Evolutionary conservation across 1,140 invertebrate species (phyloP).

Genomic region (Eufriesea mexicana): DNA sequence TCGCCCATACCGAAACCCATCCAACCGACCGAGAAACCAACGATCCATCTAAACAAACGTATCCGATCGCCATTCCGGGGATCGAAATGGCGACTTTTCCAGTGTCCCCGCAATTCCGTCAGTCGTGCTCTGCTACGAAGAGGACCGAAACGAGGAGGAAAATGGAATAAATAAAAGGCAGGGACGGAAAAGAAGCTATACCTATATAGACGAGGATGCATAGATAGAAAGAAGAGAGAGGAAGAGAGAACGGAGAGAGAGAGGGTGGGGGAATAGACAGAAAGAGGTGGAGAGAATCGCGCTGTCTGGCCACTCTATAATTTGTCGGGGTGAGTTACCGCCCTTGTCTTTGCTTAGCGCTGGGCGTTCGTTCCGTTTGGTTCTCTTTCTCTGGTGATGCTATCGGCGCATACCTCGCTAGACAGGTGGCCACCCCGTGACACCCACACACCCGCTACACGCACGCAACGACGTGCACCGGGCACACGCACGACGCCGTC

Average conservation of each 20-base stretch:
- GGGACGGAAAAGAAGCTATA: background rate
- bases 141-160: background rate
- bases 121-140: too few relatives aligned
- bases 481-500: slow-evolving; percentile 28
- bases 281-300: slow-evolving; percentile 71
- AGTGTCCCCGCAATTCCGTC: too few relatives aligned
- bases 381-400: slow-evolving; percentile 73
- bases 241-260: slow-evolving; percentile 1
- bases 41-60: too few relatives aligned
- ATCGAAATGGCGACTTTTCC: too few relatives aligned
- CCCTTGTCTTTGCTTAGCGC: slow-evolving; percentile 79
- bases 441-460: slow-evolving; percentile 75
- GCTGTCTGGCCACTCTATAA: slow-evolving; percentile 80
- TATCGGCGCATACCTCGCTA: slow-evolving; percentile 80
- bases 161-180: background rate
- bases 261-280: slow-evolving; percentile 32
- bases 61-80: too few relatives aligned
- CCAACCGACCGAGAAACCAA: too few relatives aligned
- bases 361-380: slow-evolving; percentile 77
- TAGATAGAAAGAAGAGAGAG: background rate
- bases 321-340: slow-evolving; percentile 82
- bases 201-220: slow-evolving; percentile 5
- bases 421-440: slow-evolving; percentile 80
- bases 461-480: slow-evolving; percentile 64
- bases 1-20: background rate